Base-by-base conservation (phyloP, 2,797 vertebrate species). In the Microctenopoma stevenorrisi region DNA sequence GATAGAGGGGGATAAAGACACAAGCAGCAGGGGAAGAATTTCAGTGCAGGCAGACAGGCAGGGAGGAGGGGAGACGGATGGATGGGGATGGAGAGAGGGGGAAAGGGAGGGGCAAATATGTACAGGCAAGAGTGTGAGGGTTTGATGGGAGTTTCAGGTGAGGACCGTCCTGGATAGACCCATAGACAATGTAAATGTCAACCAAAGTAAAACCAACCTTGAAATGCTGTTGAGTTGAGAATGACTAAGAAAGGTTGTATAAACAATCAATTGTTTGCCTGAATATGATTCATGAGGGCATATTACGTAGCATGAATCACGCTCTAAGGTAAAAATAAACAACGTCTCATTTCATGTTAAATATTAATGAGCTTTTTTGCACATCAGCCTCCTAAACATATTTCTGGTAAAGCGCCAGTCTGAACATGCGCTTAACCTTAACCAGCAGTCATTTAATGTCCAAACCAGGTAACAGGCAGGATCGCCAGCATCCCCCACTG, bases 91-190 rank as follows among this genome's bases (percentile, higher is more conserved):
- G 81, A 85, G 83, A 77, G 78, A 71, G 76, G 52, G 60, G 67
- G 72, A 54, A 82, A 82, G 78, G 85, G 86, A 86, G 87, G 86
- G 87, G 84, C 64, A 52, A 66, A 58, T 77, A 66, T 58, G 64
- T 84, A 81, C 68, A 76, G 62, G 74, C 26, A 6, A 70, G 82
- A 51, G 76, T 63, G 81, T 77, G 81, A 76, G 80, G 80, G 82
- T 68, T 70, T 73, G 83, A 86, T 79, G 64, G 81, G 84, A 83
- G 83, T 82, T 79, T 90, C 82, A 86, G 84, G 88, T 90, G 86
- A 90, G 82, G 82, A 84, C 76, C 78, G 65, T 80, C 80, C 76
- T 64, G 57, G 47, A 85, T 74, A 71, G 84, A 78, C 56, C 64
- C 61, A 46, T 14, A 59, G 15, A 74, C 74, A 47, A 69, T 68